These are phyloP conservation scores for Poeciliopsis infans DNA, from an alignment of 2,797 vertebrate genomes.

Conservation along the genomic window DNA sequence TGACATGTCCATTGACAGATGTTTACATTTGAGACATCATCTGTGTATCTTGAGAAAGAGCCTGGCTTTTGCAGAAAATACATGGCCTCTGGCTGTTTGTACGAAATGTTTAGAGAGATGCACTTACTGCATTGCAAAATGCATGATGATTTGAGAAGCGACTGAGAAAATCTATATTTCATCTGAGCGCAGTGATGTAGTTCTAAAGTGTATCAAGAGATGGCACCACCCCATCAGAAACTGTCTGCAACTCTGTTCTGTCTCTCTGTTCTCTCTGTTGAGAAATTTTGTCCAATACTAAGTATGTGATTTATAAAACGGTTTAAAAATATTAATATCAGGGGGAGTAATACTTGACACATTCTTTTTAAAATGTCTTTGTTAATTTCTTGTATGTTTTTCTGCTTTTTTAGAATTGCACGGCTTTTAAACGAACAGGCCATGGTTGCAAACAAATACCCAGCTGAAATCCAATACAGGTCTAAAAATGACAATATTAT, in stretches of 20 bases:
- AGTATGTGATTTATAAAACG: not conserved
- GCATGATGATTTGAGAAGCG: not conserved
- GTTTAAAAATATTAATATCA: not conserved
- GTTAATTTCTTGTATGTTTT: not conserved
- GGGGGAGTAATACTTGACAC: not conserved
- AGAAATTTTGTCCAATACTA: not conserved
- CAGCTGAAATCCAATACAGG: not conserved
- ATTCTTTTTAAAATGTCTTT: too few species aligned
- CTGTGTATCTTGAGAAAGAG: not conserved
- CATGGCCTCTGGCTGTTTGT: not conserved
- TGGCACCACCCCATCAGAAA: slow-evolving; percentile 56
- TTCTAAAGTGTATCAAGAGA: slow-evolving; percentile 36
- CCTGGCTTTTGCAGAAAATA: not conserved
- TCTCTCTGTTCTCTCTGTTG: not conserved
- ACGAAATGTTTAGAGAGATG: not conserved
- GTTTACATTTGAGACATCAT: not conserved
- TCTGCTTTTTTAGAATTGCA: too few species aligned
- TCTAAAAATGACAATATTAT: not conserved
- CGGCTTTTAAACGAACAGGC: too few species aligned
- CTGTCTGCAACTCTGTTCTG: not conserved
- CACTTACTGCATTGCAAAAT: not conserved
- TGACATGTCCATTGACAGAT: not conserved
- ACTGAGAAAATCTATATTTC: not conserved
- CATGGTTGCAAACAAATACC: not conserved
- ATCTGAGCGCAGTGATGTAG: slow-evolving; percentile 3